A percentile compares a stretch with the other conserved stretches of the same genome.
Evolutionary conservation across 2,888 invertebrate species (phyloP).

Genomic region (Hirudinaria manillensis): DNA sequence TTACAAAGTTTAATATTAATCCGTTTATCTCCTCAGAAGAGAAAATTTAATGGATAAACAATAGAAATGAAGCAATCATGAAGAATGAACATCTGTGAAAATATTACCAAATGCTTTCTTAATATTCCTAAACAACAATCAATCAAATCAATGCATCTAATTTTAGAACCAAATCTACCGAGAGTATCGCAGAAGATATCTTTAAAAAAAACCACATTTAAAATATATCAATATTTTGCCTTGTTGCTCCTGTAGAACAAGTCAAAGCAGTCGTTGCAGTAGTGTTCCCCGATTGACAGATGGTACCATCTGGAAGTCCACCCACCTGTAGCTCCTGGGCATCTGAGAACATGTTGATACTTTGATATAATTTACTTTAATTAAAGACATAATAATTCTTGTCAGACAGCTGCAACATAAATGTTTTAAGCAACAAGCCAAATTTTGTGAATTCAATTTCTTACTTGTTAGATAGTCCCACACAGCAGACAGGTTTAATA

Average conservation of each 20-base stretch:
- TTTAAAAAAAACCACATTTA: too few species aligned
- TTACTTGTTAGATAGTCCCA: not conserved
- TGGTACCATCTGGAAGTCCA: slow-evolving; percentile 55
- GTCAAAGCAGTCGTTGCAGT: slow-evolving; percentile 56
- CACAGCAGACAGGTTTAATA: slow-evolving; percentile 4
- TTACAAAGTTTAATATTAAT: slow-evolving; percentile 1
- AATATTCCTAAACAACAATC: too few species aligned
- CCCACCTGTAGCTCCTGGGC: slow-evolving; percentile 38
- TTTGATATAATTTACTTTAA: not conserved
- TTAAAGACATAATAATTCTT: not conserved
- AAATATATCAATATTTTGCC: too few species aligned
- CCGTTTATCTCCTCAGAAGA: not conserved
- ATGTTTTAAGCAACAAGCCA: too few species aligned
- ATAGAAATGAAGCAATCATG: not conserved
- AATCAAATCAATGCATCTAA: too few species aligned
- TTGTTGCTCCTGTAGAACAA: slow-evolving; percentile 51
- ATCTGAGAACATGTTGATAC: not conserved
- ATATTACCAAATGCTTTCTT: too few species aligned
- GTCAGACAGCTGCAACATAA: not conserved
- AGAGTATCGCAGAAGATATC: too few species aligned
- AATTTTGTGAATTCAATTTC: not conserved
- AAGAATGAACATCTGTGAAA: not conserved
- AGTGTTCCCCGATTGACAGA: slow-evolving; percentile 54
- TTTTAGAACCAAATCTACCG: too few species aligned
- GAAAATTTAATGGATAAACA: not conserved